Conservation (phyloP, 1,140 invertebrate genomes). For the Drosophila sturtevanti region DNA sequence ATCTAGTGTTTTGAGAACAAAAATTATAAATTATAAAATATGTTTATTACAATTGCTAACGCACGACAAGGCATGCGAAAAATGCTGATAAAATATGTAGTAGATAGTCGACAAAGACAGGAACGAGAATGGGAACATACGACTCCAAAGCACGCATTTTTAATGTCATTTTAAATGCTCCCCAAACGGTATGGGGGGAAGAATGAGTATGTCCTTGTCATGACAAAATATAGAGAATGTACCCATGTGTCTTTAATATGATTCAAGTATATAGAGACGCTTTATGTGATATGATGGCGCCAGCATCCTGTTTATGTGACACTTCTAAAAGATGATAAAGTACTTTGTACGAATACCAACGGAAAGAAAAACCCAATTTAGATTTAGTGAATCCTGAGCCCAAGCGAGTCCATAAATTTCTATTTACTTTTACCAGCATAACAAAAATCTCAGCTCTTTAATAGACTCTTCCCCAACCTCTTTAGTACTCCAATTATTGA, state of each 20-base stretch:
- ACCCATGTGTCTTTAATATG: constrained; percentile 8
- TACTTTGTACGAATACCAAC: background rate
- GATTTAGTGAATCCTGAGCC: background rate
- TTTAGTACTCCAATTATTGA: background rate
- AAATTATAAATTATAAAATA: constrained; percentile 70
- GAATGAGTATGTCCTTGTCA: constrained; percentile 55
- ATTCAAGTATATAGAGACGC: constrained; percentile 7
- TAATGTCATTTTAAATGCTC: constrained; percentile 77
- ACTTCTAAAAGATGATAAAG: constrained; percentile 41
- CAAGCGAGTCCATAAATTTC: background rate
- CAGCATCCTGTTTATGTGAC: constrained; percentile 55
- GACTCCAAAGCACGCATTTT: constrained; percentile 56
- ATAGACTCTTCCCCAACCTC: background rate
- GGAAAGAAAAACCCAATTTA: background rate
- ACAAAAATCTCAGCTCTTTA: background rate
- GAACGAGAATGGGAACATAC: constrained; percentile 20
- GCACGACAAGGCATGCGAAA: constrained; percentile 72
- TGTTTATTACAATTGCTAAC: constrained; percentile 73
- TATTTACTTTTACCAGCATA: background rate
- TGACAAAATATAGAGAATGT: background rate
- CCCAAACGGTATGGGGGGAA: background rate
- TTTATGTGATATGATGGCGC: constrained; percentile 49
- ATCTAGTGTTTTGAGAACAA: constrained; percentile 4
- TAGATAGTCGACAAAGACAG: constrained; percentile 1
- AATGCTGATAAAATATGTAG: constrained; percentile 73